Evolutionary conservation across 2,797 vertebrate genomes (phyloP), one percentile per base, ranked within the genome.

Genomic region (Sebastes nivosus): DNA sequence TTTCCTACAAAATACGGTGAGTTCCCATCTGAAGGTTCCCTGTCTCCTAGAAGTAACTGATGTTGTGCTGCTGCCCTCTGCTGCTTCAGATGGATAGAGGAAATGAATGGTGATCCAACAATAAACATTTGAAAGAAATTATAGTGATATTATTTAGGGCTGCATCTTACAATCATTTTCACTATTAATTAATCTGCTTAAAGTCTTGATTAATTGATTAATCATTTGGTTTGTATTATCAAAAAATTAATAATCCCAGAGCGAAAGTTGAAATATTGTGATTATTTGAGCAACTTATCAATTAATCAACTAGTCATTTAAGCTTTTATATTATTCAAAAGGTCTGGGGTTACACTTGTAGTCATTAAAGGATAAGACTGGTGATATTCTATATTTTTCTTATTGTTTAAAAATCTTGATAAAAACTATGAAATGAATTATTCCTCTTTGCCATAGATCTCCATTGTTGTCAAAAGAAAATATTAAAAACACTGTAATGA

Each of bases 1-100:
- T 99, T 99, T 87, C 98, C 98, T 34, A 99, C 98, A 16, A 99
- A 99, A 95, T 99, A 99, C 0, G 98, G 98, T 99, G 94, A 38
- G 97, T 93, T 1, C 42, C 29, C 63, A 84, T 30, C 52, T 84
- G 66, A n/a, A 20, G 14, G 10, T 55, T 55, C 58, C n/a, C 27
- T 63, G 22, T 3, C 27, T 59, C 2, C 16, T 9, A 5, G 20
- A 27, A 1, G 16, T 22, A 5, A 7, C 24, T 57, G 52, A 2
- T 65, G 32, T 5, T 65, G 29, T 5, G 0, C 65, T 81, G 71
- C 88, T 88, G 78, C 91, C 93, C 86, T 75, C 93, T 93, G 80
- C 84, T 91, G 92, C 27, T 54, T 18, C n/a, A 38, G 18, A n/a
- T 16, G 16, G 24, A 25, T 3, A 13, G 9, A 20, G 27, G 1